Conservation (phyloP, 2,888 invertebrate species). For the Drosophila ezoana region DNA sequence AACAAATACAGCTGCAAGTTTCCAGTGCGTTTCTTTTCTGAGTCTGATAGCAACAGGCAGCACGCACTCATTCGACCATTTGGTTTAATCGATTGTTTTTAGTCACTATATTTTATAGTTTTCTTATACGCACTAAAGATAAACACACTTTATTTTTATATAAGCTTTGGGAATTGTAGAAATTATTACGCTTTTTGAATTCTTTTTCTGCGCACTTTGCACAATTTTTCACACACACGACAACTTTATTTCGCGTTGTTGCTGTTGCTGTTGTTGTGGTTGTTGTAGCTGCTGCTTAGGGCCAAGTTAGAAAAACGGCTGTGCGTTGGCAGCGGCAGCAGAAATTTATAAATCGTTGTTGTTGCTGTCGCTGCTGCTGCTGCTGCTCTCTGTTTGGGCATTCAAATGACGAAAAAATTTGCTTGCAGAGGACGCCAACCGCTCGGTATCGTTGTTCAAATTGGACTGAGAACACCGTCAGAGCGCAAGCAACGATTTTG, state of each 20-base stretch:
- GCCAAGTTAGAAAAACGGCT: slow-evolving; percentile 67
- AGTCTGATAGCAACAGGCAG: slow-evolving; percentile 29
- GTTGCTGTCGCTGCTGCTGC: slow-evolving; percentile 26
- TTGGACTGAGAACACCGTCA: slow-evolving; percentile 72
- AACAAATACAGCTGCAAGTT: slow-evolving; percentile 13
- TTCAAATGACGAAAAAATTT: slow-evolving; percentile 49
- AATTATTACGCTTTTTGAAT: slow-evolving; percentile 45
- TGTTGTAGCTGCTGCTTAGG: slow-evolving; percentile 56
- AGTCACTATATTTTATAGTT: slow-evolving; percentile 36
- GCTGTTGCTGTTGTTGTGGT: slow-evolving; percentile 37
- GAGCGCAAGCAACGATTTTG: slow-evolving; percentile 66
- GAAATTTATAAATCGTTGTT: slow-evolving; percentile 66
- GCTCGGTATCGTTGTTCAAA: slow-evolving; percentile 84
- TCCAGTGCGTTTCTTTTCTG: slow-evolving; percentile 11
- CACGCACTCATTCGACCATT: slow-evolving; percentile 29
- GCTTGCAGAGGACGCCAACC: slow-evolving; percentile 77
- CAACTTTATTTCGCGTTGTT: slow-evolving; percentile 43
- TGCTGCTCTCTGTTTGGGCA: slow-evolving; percentile 50
- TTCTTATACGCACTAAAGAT: slow-evolving; percentile 44
- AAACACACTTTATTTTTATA: slow-evolving; percentile 48
- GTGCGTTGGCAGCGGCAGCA: slow-evolving; percentile 62
- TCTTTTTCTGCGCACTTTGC: slow-evolving; percentile 46
- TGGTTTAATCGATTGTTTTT: slow-evolving; percentile 23
- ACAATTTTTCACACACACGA: slow-evolving; percentile 53
- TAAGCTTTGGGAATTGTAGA: slow-evolving; percentile 17